Conservation (phyloP, 2,797 vertebrate species). For the Peromyscus nudipes region DNA sequence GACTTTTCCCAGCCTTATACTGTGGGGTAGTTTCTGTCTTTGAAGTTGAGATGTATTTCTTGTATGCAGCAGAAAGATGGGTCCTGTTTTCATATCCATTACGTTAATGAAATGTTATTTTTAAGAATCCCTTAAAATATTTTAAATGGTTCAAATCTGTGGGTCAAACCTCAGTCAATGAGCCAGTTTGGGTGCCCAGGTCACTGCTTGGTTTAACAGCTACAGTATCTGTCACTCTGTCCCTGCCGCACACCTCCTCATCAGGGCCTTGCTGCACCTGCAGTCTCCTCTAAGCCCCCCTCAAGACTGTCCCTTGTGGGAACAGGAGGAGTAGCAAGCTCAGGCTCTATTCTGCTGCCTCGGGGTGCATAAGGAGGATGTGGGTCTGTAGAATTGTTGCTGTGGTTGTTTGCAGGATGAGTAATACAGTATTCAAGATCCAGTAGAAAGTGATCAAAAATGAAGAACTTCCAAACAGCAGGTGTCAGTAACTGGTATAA, state of each 20-base stretch:
- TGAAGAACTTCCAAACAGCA: not conserved
- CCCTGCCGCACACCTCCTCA: fast-evolving
- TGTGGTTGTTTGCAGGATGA: not conserved
- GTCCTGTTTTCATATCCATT: no score
- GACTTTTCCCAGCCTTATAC: no score
- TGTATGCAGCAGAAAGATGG: no score
- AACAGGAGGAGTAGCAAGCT: not conserved
- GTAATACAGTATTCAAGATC: not conserved
- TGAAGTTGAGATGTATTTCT: no score
- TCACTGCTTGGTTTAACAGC: fast-evolving
- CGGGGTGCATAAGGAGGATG: no score
- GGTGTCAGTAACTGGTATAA: not conserved
- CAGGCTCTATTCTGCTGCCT: not conserved
- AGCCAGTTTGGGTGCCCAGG: not conserved
- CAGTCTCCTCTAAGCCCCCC: not conserved
- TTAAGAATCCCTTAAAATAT: not conserved
- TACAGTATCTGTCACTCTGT: fast-evolving
- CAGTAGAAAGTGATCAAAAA: not conserved
- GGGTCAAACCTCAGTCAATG: not conserved
- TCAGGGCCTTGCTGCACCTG: fast-evolving
- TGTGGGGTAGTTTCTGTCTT: no score
- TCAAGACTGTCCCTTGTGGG: not conserved
- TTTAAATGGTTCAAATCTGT: not conserved
- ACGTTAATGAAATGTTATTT: not conserved
- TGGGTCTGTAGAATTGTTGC: not conserved